Evolutionary conservation across 2,888 invertebrate species (phyloP).

Genomic region (Stenichneumon culpator): DNA sequence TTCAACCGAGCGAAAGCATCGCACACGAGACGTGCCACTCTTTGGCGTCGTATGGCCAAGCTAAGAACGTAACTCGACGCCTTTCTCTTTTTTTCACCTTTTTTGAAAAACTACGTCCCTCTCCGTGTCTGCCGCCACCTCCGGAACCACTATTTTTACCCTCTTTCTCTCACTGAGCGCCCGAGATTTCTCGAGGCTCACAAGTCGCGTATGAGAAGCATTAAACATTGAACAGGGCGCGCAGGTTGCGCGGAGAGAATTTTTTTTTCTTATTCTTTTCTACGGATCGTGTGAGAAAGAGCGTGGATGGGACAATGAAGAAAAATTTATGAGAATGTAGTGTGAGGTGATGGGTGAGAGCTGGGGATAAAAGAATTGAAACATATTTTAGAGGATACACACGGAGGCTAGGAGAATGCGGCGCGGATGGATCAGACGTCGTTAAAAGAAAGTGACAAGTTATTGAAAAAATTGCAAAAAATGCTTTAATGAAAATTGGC

Average conservation of each 20-base stretch:
- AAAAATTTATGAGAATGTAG: constrained; percentile 18
- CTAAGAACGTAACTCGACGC: constrained; percentile 52
- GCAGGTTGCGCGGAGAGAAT: neutral
- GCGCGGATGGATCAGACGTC: neutral
- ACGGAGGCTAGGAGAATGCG: neutral
- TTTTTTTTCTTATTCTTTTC: neutral
- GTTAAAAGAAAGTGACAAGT: too few relatives aligned
- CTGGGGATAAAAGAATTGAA: neutral
- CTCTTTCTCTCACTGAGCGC: neutral
- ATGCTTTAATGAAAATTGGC: too few relatives aligned
- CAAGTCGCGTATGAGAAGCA: constrained; percentile 2
- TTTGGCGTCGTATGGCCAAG: constrained; percentile 39
- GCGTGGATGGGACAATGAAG: neutral
- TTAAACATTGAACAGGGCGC: constrained; percentile 15
- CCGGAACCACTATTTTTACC: neutral
- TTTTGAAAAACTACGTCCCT: neutral
- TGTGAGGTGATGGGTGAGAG: neutral
- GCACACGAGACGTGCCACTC: constrained; percentile 37
- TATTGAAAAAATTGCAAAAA: too few relatives aligned
- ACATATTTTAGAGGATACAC: neutral
- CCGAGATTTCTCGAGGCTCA: constrained; percentile 21
- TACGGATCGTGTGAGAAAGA: neutral
- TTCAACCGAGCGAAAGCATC: constrained; percentile 51
- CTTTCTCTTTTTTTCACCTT: constrained; percentile 29
- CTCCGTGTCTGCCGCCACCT: neutral